Evolutionary conservation across 2,888 invertebrate genomes (phyloP), one percentile per base, ranked within the genome.

Genomic region (Luperina testacea): DNA sequence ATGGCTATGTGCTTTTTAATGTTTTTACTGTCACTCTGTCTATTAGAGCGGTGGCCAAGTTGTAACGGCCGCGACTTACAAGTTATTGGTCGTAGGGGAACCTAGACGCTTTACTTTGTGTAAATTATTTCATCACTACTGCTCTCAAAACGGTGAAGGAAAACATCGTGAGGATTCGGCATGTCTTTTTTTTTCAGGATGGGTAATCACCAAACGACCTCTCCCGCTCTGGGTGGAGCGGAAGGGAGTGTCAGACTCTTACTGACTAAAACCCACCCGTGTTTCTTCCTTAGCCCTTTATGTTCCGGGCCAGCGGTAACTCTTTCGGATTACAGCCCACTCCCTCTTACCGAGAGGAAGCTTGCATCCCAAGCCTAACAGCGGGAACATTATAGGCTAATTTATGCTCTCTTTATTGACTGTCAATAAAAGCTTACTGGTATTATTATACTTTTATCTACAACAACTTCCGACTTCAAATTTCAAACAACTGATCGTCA

Each of bases 401-500:
- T 57, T 24, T 24, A 57, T 57, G 4, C 11, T 24, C 24, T n/a
- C 24, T 57, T 9, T 57, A 24, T 9, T 57, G 57, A n/a, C 57
- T 4, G 11, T 11, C 24, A 24, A 24, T 24, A 11, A n/a, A 24
- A 24, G 24, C 2, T 3, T 53, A 20, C 53, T 53, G 7, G 2
- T 8, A 20, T 20, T 53, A 24, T 53, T 24, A 57, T 57, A 57
- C 24, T 57, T 53, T 15, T 48, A 48, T 48, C 48, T 15, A 48
- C 48, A 48, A 48, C 48, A 15, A 1, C 5, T 1, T 24, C 20
- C 11, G 57, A 59, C n/a, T 13, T 57, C n/a, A 13, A 59, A n/a
- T 57, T 57, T 57, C 1, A 57, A 57, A 57, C 57, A 72, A 53
- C 48, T 53, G 45, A 63, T 53, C 27, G 82, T 77, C 83, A 15